Evolutionary conservation across 2,797 vertebrate genomes (phyloP), one percentile per base, ranked within the genome.

Genomic region (Euthynnus affinis): DNA sequence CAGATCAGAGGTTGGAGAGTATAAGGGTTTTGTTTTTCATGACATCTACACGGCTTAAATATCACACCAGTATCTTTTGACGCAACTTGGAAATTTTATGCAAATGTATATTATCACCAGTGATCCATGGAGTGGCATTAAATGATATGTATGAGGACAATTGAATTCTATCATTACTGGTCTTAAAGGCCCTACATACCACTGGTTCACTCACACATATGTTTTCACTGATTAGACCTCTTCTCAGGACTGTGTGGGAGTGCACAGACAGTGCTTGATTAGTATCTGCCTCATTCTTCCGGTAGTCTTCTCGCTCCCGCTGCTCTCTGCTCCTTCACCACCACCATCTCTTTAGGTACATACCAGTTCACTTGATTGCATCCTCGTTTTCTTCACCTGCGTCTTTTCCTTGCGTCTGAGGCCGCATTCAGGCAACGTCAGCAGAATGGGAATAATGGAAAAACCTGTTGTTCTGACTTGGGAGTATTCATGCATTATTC

Each of bases 191-290:
- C 29, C 51, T 17, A 9, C 59, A 51, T 25, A 25, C 2, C 48
- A 25, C 49, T 44, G 57, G 44, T 61, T 73, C 80, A 49, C 71
- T 65, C 76, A 78, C 71, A 51, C 72, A 73, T 37, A 57, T 65
- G 53, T 80, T 82, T 71, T 53, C 37, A 29, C 20, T 62, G 56
- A 75, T 74, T 69, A 71, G 59, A 58, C 65, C 60, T 68, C 29
- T 48, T 60, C 27, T 65, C 52, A 59, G 27, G 69, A 44, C 64
- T 69, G 70, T 71, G 78, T 81, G 77, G 77, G 69, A 37, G 44
- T 69, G 34, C 67, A 40, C 72, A 76, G 62, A 49, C 34, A 25
- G 42, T 52, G 60, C 37, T 23, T 59, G 9, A 63, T 27, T 68
- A 1, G 3, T 14, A 5, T 69, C 23, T 23, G 34, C 42, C n/a